Evolutionary conservation across 2,113 vertebrate species (phyloP), one percentile per base, ranked within the genome.

Genomic region (Serinus canaria): DNA sequence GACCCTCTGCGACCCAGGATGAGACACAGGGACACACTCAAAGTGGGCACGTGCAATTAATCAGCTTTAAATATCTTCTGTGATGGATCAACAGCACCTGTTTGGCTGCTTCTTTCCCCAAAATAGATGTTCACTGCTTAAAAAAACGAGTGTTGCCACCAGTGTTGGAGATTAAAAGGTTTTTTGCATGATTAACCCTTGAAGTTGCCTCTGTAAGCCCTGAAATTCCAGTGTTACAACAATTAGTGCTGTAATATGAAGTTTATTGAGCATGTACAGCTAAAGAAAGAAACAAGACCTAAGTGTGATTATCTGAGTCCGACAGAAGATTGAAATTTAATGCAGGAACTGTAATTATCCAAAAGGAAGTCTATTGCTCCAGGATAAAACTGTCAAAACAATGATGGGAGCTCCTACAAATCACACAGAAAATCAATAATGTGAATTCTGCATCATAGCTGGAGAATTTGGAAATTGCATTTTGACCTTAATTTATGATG

Each of bases 301-400:
- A 72, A 87, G 66, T 84, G 69, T 68, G 80, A 79, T 85, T 94
- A 85, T 93, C 78, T 50, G 82, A 95, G 82, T 94, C 95, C 64
- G 16, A 66, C 77, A 46, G 95, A 97, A 94, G 87, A 24, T 4
- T 56, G 83, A 92, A 84, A 73, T 58, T 83, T 93, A 97, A 96
- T 6, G 41, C 64, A 94, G 88, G 83, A 94, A 74, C 81, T 93
- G 74, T 72, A 97, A 96, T 97, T 96, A 95, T 96, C 91, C 95
- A 85, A 95, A 94, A 93, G 84, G 84, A 97, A 96, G 86, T 90
- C 92, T 96, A 97, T 97, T 96, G 96, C 93, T 95, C 72, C 39
- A 92, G 97, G 97, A 97, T 96, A 97, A 97, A 98, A 78, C 89
- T 97, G 95, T 95, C 96, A 97, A 97, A 97, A 97, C 93, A 96